Evolutionary conservation across 2,113 vertebrate genomes (phyloP).

Genomic region (Nymphicus hollandicus): DNA sequence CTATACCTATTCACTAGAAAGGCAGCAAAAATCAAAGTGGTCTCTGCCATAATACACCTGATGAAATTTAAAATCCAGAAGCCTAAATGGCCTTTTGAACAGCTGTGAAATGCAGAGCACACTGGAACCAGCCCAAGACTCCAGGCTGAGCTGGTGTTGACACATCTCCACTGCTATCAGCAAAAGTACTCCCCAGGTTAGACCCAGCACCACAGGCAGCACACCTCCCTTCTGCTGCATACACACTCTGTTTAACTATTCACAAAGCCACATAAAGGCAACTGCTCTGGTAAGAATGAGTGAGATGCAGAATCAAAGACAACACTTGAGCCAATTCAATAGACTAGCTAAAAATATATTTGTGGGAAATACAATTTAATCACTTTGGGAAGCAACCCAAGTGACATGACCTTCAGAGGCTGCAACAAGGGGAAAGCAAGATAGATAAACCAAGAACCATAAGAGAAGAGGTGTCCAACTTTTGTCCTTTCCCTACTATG

Average conservation of each 20-base stretch:
- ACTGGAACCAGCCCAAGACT: not conserved
- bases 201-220: not conserved
- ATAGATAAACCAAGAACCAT: not conserved
- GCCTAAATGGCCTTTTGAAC: rapidly evolving
- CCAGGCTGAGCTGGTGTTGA: not conserved
- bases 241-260: not conserved
- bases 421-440: not conserved
- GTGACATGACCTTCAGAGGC: not conserved
- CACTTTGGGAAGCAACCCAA: not conserved
- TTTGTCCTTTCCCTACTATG: not conserved
- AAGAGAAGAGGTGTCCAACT: not conserved
- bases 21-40: not conserved
- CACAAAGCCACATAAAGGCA: not conserved
- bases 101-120: not conserved
- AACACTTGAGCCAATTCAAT: not conserved
- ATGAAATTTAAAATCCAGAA: not conserved
- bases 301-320: not conserved
- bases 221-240: not conserved
- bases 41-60: not conserved
- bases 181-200: not conserved
- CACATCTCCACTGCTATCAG: not conserved
- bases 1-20: not conserved
- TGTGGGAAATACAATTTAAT: not conserved
- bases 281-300: not conserved
- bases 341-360: not conserved